These are phyloP conservation scores for Amblyjoppa fuscipennis DNA, from an alignment of 2,888 invertebrate species.

Conservation along the genomic window DNA sequence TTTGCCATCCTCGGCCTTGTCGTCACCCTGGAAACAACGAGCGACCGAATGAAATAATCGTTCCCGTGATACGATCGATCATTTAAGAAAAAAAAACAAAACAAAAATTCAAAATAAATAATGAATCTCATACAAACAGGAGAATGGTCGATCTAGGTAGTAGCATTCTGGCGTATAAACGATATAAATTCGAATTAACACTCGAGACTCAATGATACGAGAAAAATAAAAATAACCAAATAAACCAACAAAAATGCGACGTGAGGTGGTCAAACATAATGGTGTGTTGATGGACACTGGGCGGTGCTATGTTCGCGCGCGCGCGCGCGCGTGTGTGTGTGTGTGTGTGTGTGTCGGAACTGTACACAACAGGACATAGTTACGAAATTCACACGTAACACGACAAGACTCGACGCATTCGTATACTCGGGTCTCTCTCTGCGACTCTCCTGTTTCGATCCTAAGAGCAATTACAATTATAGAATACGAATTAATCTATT, in stretches of 20 bases:
- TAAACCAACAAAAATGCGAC: neutral
- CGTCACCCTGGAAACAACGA: constrained; percentile 79
- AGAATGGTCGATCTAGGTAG: neutral
- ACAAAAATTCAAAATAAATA: neutral
- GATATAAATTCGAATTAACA: neutral
- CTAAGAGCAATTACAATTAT: constrained; percentile 56
- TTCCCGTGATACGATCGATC: too few species aligned
- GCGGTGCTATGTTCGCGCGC: neutral
- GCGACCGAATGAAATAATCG: neutral
- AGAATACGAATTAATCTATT: constrained; percentile 5
- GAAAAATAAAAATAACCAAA: too few species aligned
- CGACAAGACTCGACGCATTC: constrained; percentile 50
- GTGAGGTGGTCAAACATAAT: neutral
- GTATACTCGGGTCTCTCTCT: constrained; percentile 56
- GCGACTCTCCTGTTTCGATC: constrained; percentile 30
- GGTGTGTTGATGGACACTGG: constrained; percentile 6
- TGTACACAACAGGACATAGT: neutral
- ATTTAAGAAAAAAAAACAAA: neutral
- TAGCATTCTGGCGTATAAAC: constrained; percentile 5
- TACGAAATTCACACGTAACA: constrained; percentile 13
- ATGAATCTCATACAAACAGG: constrained; percentile 11
- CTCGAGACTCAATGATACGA: neutral
- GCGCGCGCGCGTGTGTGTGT: neutral
- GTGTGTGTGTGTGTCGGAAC: neutral
- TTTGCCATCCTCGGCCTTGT: constrained; percentile 87